A percentile compares a stretch with the other conserved stretches of the same genome.
phyloP scores from a whole-genome alignment of 1,140 invertebrate species.

The Helicoverpa armigera region DNA sequence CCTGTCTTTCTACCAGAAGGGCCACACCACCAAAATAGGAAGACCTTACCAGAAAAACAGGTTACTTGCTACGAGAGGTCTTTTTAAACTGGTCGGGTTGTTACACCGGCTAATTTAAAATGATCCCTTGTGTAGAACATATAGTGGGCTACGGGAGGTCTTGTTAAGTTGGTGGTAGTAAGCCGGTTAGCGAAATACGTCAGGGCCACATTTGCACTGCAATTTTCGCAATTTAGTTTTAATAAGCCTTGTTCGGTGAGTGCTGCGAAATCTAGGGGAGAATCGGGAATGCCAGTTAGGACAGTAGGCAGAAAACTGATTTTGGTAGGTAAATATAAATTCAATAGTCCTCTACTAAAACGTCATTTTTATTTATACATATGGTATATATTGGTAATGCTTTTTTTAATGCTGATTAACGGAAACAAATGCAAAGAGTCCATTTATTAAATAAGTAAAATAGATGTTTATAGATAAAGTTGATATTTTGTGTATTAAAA shows the following conservation, averaged over 20 bases:
- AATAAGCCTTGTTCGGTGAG: constrained; percentile 80
- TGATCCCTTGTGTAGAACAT: constrained; percentile 49
- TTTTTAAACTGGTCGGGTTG: constrained; percentile 35
- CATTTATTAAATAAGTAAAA: too few relatives aligned
- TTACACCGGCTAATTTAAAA: constrained; percentile 50
- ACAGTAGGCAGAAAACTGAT: constrained; percentile 59
- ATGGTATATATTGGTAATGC: not conserved
- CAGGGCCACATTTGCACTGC: constrained; percentile 81
- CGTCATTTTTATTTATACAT: too few relatives aligned
- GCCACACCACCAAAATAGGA: constrained; percentile 31
- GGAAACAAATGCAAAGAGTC: too few relatives aligned
- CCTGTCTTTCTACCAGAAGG: constrained; percentile 58
- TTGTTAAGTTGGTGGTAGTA: constrained; percentile 63
- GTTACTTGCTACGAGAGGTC: constrained; percentile 39
- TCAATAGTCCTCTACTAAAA: too few relatives aligned
- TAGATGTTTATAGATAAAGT: too few relatives aligned
- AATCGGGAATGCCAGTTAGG: constrained; percentile 58
- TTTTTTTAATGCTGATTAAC: not conserved
- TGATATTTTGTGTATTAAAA: too few relatives aligned
- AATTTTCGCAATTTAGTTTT: constrained; percentile 86
- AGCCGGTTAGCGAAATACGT: constrained; percentile 75
- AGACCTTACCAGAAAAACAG: constrained; percentile 11
- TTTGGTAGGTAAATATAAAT: not conserved
- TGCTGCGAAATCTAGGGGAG: constrained; percentile 75
- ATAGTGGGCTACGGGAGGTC: constrained; percentile 55